These are phyloP conservation scores for Phymanthus crucifer DNA, from an alignment of 92 coral and sea anemone genomes.

Conservation along the genomic window DNA sequence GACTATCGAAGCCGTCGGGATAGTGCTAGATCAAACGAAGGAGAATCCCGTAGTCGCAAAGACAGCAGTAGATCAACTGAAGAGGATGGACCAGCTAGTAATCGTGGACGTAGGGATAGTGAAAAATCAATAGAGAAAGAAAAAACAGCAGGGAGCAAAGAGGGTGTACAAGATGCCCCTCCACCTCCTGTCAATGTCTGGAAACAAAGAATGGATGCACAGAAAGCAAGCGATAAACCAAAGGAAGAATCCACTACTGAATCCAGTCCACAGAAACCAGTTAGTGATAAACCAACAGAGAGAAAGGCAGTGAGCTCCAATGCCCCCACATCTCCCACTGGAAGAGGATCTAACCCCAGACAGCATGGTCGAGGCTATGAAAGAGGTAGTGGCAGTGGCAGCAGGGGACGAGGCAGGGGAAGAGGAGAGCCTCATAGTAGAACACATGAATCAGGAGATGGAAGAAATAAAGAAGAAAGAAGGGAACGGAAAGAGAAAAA, in stretches of 20 bases:
- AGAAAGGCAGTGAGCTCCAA: slow-evolving; percentile 19
- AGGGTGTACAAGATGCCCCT: slow-evolving; percentile 40
- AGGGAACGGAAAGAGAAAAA: slow-evolving; percentile 76
- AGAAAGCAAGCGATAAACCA: slow-evolving; percentile 49
- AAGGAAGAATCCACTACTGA: slow-evolving; percentile 11
- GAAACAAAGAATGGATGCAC: slow-evolving; percentile 77
- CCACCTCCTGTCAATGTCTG: slow-evolving; percentile 80
- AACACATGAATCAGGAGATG: slow-evolving; percentile 35
- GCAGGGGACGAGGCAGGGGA: slow-evolving; percentile 88
- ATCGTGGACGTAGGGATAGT: slow-evolving; percentile 61
- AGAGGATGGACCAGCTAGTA: slow-evolving; percentile 41
- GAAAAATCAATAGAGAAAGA: slow-evolving; percentile 66
- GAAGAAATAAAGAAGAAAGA: slow-evolving; percentile 53
- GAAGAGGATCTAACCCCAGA: slow-evolving; percentile 30
- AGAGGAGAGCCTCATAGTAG: slow-evolving; percentile 44
- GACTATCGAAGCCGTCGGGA: slow-evolving; percentile 15
- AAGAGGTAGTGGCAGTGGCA: slow-evolving; percentile 53
- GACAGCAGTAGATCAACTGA: slow-evolving; percentile 82
- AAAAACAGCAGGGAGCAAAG: neutral
- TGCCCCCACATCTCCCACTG: slow-evolving; percentile 25
- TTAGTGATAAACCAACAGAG: slow-evolving; percentile 32
- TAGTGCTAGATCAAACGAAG: slow-evolving; percentile 44
- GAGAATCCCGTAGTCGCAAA: slow-evolving; percentile 59
- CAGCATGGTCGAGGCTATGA: slow-evolving; percentile 45
- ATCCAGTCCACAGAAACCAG: slow-evolving; percentile 1